These are phyloP conservation scores for Ellobium chinense DNA, from an alignment of 2,888 invertebrate genomes.

Conservation along the genomic window DNA sequence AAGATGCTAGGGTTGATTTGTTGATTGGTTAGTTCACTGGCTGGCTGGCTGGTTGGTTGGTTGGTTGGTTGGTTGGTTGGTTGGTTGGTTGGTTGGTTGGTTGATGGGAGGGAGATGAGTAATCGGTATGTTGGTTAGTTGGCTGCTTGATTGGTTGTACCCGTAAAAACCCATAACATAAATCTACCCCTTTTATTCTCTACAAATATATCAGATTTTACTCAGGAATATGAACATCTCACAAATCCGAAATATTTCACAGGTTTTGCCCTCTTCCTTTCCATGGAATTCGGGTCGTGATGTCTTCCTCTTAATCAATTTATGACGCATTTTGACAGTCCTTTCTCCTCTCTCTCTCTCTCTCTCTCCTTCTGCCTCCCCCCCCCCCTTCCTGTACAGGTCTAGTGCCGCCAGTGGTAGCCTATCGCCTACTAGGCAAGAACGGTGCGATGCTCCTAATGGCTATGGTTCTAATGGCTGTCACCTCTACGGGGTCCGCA, in stretches of 20 bases:
- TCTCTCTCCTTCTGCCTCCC: neutral
- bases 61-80: neutral
- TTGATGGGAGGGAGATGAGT: neutral
- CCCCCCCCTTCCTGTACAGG: conserved; percentile 58
- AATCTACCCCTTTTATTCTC: too few relatives aligned
- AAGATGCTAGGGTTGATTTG: neutral
- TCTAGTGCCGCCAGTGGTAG: conserved; percentile 76
- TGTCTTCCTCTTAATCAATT: neutral
- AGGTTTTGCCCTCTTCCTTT: too few relatives aligned
- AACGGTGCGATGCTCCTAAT: conserved; percentile 74
- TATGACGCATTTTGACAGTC: neutral
- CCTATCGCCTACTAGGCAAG: conserved; percentile 74
- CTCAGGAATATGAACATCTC: too few relatives aligned
- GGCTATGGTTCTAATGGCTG: conserved; percentile 77
- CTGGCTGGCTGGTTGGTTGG: neutral
- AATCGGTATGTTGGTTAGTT: neutral
- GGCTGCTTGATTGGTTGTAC: neutral
- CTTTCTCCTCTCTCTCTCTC: conserved; percentile 14
- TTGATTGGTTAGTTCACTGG: neutral
- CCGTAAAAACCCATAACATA: too few relatives aligned
- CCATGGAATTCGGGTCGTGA: too few relatives aligned
- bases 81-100: neutral
- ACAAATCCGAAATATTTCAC: too few relatives aligned
- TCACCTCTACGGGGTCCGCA: conserved; percentile 78
- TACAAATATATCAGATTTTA: too few relatives aligned